phyloP scores from a whole-genome alignment of 2,888 invertebrate species.

The Phaonia tiefii region DNA sequence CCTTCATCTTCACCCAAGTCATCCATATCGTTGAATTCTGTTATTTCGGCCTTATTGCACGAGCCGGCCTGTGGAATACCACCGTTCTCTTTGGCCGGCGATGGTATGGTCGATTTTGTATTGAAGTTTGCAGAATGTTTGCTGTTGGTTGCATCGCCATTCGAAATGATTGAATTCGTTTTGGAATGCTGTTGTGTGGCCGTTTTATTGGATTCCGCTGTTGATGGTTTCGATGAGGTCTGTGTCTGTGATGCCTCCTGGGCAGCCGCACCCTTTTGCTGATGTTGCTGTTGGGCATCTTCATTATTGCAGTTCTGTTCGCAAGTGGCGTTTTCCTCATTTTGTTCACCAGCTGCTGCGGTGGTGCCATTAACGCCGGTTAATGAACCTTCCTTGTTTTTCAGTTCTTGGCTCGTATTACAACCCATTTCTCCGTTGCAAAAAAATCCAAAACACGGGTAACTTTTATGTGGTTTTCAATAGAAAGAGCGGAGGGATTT shows the following conservation, averaged over 20 bases:
- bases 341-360: constrained; percentile 60
- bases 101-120: constrained; percentile 54
- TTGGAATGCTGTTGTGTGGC: constrained; percentile 75
- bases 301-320: constrained; percentile 66
- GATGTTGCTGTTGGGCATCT: constrained; percentile 59
- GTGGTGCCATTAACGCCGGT: constrained; percentile 68
- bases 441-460: constrained; percentile 12
- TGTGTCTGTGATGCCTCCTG: constrained; percentile 43
- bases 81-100: constrained; percentile 66
- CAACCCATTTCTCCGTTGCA: constrained; percentile 80
- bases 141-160: constrained; percentile 73
- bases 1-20: constrained; percentile 74
- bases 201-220: constrained; percentile 66
- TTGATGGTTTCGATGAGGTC: constrained; percentile 42
- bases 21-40: constrained; percentile 74
- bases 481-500: constrained; percentile 46
- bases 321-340: constrained; percentile 63
- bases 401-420: constrained; percentile 84
- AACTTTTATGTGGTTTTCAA: constrained; percentile 49
- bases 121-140: constrained; percentile 68
- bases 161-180: constrained; percentile 77
- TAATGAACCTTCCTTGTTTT: constrained; percentile 76
- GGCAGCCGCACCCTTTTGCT: constrained; percentile 61
- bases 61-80: constrained; percentile 53
- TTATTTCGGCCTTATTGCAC: constrained; percentile 75